A percentile compares a stretch with the other conserved stretches of the same genome.
Evolutionary conservation across 2,797 vertebrate species (phyloP).

Genomic region (Argya squamiceps): DNA sequence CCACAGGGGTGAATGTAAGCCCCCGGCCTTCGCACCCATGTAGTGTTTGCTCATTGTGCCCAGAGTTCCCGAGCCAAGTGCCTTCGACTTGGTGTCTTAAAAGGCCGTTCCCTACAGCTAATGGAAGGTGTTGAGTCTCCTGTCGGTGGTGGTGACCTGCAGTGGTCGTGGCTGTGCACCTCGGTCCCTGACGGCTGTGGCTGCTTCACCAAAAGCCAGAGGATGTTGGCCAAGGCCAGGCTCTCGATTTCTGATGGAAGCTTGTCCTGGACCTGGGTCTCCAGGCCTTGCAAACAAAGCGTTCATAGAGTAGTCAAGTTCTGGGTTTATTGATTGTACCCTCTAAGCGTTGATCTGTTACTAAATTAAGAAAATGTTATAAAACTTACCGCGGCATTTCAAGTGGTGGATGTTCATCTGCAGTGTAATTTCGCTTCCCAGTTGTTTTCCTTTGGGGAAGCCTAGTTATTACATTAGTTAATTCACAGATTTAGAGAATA

Average conservation of each 20-base stretch:
- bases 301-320: accelerated
- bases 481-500: background rate
- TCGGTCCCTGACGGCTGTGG: accelerated
- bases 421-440: accelerated
- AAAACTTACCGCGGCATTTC: accelerated
- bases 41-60: accelerated
- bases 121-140: accelerated
- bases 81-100: too few relatives aligned
- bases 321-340: accelerated
- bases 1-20: background rate
- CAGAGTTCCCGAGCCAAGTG: background rate
- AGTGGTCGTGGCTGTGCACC: accelerated
- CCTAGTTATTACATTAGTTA: background rate
- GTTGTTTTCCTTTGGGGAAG: background rate
- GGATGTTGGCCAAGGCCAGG: background rate
- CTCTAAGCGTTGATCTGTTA: background rate
- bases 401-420: background rate
- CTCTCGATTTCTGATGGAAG: accelerated
- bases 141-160: background rate
- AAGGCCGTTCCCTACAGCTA: accelerated
- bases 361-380: background rate
- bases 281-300: background rate
- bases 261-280: background rate
- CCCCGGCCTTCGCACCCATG: accelerated
- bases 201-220: accelerated